These are phyloP conservation scores for Sesamia nonagrioides DNA, from an alignment of 1,140 invertebrate species.

Conservation along the genomic window DNA sequence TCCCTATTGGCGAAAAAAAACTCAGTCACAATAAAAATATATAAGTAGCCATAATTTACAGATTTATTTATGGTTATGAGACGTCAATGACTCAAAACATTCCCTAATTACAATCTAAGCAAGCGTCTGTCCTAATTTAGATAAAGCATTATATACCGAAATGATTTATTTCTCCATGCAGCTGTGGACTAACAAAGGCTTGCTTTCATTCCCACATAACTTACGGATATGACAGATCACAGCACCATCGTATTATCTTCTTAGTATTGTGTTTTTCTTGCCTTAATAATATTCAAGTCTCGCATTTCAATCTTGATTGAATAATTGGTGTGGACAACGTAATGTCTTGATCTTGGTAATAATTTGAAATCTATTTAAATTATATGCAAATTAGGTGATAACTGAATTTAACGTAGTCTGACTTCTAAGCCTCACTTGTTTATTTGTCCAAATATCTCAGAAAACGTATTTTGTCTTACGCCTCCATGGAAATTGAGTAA, in stretches of 20 bases:
- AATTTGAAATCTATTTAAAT: constrained; percentile 29
- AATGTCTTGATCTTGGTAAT: constrained; percentile 23
- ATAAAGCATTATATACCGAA: constrained; percentile 62
- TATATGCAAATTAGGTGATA: constrained; percentile 31
- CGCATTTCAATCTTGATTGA: constrained; percentile 24
- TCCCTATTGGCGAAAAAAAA: no score
- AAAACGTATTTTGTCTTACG: not conserved
- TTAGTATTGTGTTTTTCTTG: constrained; percentile 27
- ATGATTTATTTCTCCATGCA: constrained; percentile 70
- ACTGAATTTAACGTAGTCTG: constrained; percentile 22
- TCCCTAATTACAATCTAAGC: constrained; percentile 60
- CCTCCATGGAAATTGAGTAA: not conserved
- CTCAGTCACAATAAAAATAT: no score
- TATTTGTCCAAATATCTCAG: not conserved
- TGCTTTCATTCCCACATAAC: constrained; percentile 71
- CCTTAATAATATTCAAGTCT: constrained; percentile 22
- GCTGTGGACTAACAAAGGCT: constrained; percentile 66
- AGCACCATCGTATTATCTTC: constrained; percentile 17
- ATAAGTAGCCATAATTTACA: no score
- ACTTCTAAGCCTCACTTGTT: constrained; percentile 17
- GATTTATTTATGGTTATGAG: no score
- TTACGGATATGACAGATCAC: constrained; percentile 73
- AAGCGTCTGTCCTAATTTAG: constrained; percentile 64
- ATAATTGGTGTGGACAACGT: constrained; percentile 26
- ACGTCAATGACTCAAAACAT: no score